phyloP scores from a whole-genome alignment of 2,113 vertebrate species.

The Polypterus bichir region DNA sequence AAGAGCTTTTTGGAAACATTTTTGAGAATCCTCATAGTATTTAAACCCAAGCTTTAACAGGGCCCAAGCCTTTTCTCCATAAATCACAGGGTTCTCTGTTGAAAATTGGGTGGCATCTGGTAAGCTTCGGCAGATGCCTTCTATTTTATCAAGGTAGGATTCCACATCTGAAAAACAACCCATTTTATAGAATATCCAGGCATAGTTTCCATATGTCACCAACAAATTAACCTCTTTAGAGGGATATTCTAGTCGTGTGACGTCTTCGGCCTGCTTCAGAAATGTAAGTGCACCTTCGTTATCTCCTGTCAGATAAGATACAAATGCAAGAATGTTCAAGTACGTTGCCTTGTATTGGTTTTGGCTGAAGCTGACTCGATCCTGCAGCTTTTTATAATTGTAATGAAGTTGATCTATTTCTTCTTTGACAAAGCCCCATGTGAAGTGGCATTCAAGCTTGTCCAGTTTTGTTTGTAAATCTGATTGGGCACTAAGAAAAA shows the following conservation, averaged over 20 bases:
- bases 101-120: conserved; percentile 8
- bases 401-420: conserved; percentile 15
- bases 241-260: conserved; percentile 7
- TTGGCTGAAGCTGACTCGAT: conserved; percentile 15
- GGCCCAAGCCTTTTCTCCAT: conserved; percentile 32
- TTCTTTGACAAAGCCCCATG: conserved; percentile 21
- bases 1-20: conserved; percentile 27
- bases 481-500: conserved; percentile 5
- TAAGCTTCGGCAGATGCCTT: conserved; percentile 14
- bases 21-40: conserved; percentile 22
- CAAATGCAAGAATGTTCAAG: conserved; percentile 20
- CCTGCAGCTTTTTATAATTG: conserved; percentile 17
- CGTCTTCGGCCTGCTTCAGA: conserved; percentile 13
- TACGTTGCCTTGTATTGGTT: conserved; percentile 18
- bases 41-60: conserved; percentile 20
- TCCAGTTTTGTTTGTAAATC: conserved; percentile 16
- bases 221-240: conserved; percentile 15
- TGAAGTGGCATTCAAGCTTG: conserved; percentile 31
- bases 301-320: conserved; percentile 17
- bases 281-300: conserved; percentile 9
- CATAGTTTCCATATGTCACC: conserved; percentile 26
- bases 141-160: conserved; percentile 22
- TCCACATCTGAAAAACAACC: conserved; percentile 11
- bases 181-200: conserved; percentile 27
- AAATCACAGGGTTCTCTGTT: conserved; percentile 12